Conservation (phyloP, 1,140 invertebrate genomes). For the Solenopsis fugax region DNA sequence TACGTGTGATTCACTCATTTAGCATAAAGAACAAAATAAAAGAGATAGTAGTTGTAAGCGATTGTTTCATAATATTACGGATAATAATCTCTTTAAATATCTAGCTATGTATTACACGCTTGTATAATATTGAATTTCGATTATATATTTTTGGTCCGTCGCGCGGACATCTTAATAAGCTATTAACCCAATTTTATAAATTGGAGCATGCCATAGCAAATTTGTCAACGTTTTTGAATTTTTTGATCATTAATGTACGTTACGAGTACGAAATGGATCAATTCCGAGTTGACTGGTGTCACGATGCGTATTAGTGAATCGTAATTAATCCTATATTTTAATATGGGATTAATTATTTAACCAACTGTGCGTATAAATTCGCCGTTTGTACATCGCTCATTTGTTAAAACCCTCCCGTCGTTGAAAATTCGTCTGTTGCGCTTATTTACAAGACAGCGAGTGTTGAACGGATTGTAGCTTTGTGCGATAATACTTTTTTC, state of each 20-base stretch:
- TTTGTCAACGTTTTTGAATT: not conserved
- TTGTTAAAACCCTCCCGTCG: not conserved
- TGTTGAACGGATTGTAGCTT: conserved; percentile 20
- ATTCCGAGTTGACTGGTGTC: not conserved
- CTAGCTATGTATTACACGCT: not conserved
- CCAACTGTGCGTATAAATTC: not conserved
- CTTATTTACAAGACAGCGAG: conserved; percentile 19
- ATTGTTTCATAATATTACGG: not conserved
- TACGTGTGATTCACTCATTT: not conserved
- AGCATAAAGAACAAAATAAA: not conserved
- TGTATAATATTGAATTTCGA: not conserved
- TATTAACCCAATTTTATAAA: not conserved
- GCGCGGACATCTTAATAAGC: not conserved
- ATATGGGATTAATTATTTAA: not conserved
- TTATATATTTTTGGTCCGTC: not conserved
- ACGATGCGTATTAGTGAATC: not conserved
- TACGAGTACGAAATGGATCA: not conserved
- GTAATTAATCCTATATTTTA: not conserved
- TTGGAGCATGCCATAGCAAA: not conserved
- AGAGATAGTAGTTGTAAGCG: not conserved
- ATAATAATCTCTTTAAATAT: conserved; percentile 1
- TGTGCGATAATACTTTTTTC: conserved; percentile 8
- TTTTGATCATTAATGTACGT: not conserved
- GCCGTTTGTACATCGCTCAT: not conserved
- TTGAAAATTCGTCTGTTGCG: conserved; percentile 4